A percentile compares a stretch with the other conserved stretches of the same genome.
Evolutionary conservation across 2,888 invertebrate genomes (phyloP).

Genomic region (Amiota mariae): DNA sequence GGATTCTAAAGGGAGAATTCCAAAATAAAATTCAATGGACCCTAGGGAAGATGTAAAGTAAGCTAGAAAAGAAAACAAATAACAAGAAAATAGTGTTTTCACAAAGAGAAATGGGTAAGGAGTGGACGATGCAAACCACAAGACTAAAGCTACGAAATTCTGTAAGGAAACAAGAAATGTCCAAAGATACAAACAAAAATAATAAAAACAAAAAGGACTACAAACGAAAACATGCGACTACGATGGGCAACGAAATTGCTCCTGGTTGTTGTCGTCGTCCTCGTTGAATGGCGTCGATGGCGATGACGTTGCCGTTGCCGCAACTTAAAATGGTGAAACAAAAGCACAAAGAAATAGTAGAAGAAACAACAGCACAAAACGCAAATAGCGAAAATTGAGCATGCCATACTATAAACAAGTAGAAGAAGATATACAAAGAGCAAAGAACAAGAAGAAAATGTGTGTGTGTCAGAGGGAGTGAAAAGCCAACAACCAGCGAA

Average conservation of each 20-base stretch:
- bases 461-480: too few relatives aligned
- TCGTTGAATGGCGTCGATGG: conserved; percentile 29
- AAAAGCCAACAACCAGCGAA: background rate
- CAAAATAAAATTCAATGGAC: too few relatives aligned
- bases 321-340: conserved; percentile 55
- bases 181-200: background rate
- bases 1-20: too few relatives aligned
- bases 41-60: too few relatives aligned
- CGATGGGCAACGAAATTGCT: background rate
- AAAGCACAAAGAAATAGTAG: conserved; percentile 53
- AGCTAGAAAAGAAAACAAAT: conserved; percentile 3
- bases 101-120: background rate
- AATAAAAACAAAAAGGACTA: background rate
- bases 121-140: background rate
- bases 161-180: background rate
- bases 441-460: too few relatives aligned
- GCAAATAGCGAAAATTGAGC: conserved; percentile 66
- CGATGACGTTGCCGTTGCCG: conserved; percentile 7
- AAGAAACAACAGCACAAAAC: conserved; percentile 55
- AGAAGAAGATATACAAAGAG: conserved; percentile 9
- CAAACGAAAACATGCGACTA: background rate
- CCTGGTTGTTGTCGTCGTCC: conserved; percentile 41
- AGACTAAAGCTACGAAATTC: conserved; percentile 22
- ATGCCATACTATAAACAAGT: conserved; percentile 54
- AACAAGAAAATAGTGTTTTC: background rate